These are phyloP conservation scores for Yponomeuta plumbellus DNA, from an alignment of 2,888 invertebrate species.

Conservation along the genomic window DNA sequence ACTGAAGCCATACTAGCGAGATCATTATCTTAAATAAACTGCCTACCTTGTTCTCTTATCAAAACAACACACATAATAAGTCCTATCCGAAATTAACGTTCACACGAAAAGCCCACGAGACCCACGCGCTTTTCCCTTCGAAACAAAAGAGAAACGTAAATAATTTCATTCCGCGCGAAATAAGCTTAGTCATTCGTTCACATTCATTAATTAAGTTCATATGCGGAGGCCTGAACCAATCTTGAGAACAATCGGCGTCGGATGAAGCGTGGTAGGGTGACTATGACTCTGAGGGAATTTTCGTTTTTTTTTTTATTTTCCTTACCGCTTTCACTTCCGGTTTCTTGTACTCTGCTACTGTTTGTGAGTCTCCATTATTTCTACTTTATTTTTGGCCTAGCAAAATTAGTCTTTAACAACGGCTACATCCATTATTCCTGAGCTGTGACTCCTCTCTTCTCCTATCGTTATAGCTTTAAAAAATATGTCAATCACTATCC, in stretches of 20 bases:
- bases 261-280: constrained; percentile 39
- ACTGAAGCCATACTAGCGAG: no score
- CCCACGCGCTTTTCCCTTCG: neutral
- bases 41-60: neutral
- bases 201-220: constrained; percentile 75
- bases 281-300: constrained; percentile 21
- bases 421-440: no score
- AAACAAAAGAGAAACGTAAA: constrained; percentile 22
- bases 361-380: no score
- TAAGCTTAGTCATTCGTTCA: constrained; percentile 72
- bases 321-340: no score
- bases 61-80: neutral
- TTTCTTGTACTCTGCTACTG: no score
- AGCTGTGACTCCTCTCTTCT: no score
- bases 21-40: no score
- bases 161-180: constrained; percentile 42
- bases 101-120: neutral
- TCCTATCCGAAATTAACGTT: neutral
- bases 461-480: no score
- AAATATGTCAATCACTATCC: no score
- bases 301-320: no score
- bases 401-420: no score
- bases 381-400: no score
- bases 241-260: constrained; percentile 71
- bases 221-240: constrained; percentile 73